A percentile compares a stretch with the other conserved stretches of the same genome.
Conservation (phyloP, 2,797 vertebrate species). For the Danio choprae region DNA sequence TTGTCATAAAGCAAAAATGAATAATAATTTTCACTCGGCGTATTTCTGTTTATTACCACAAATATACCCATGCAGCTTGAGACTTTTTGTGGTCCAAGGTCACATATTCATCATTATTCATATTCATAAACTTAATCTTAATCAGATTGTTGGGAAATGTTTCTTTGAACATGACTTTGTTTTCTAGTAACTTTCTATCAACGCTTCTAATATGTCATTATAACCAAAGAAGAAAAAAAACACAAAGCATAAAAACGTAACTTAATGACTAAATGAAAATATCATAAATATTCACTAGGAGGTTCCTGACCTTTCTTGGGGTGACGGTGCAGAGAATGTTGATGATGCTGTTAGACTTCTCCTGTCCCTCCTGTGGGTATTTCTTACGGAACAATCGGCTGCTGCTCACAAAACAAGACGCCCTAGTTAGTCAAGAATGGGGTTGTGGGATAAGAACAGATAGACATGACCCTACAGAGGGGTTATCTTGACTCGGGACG, state of each 20-base stretch:
- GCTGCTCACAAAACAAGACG: slow-evolving; percentile 66
- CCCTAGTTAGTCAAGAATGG: slow-evolving; percentile 28
- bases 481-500: slow-evolving; percentile 39
- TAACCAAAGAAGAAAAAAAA: no score
- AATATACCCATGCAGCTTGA: no score
- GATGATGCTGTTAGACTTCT: slow-evolving; percentile 87
- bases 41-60: no score
- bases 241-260: not conserved
- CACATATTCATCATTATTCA: not conserved
- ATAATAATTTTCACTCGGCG: no score
- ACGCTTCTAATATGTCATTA: no score
- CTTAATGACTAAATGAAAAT: not conserved
- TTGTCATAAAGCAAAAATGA: no score
- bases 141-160: not conserved
- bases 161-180: no score
- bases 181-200: no score
- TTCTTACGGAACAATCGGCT: slow-evolving; percentile 83
- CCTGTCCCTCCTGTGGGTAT: slow-evolving; percentile 82
- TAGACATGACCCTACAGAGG: not conserved
- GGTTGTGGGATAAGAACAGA: slow-evolving; percentile 11
- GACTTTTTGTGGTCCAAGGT: no score
- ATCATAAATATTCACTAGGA: not conserved
- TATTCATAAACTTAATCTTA: no score
- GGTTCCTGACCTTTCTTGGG: slow-evolving; percentile 77
- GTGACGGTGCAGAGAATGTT: slow-evolving; percentile 84